Evolutionary conservation across 2,797 vertebrate species (phyloP), one percentile per base, ranked within the genome.

Genomic region (Squalus acanthias): DNA sequence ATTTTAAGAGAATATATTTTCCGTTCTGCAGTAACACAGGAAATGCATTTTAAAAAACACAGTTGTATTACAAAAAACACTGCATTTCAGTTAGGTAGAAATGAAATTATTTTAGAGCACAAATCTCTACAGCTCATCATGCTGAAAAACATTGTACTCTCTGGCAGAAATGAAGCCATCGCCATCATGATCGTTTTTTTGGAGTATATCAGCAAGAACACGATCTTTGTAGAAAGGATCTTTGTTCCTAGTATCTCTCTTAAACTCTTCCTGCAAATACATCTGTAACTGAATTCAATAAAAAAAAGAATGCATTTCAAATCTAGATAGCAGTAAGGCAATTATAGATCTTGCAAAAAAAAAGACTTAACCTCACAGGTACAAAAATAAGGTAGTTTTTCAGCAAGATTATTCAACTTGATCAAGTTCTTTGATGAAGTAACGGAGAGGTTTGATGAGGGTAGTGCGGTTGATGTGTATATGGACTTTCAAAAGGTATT

Each of bases 71-170:
- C 26, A 46, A 69, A 46, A 94, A 10, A 70, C 46, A 10, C 92
- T 57, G 46, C 26, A 95, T 72, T 76, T 95, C 0, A 95, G 26
- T 70, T 76, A 57, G 8, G 70, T n/a, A 33, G 50, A 76, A 76
- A 74, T 3, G 5, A 92, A n/a, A 63, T 96, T 96, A 96, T 96
- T 57, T 96, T 94, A 96, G 65, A 96, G 96, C 85, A 96, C 10
- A 96, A 96, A 96, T 96, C 26, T 57, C 97, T 98, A 99, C 82
- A 99, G 98, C 97, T 99, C 99, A 97, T 99, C 99, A 3, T 99
- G 99, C 69, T 98, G 97, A 96, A 98, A 99, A 70, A 99, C 97
- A 94, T 99, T 99, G 96, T 99, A 99, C 97, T 99, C 99, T 95
- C 98, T 99, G n/a, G 98, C 96, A 33, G 99, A 99, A 98, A 99